Evolutionary conservation across 2,888 invertebrate genomes (phyloP), one percentile per base, ranked within the genome.

Genomic region (Cheilosia vulpina): DNA sequence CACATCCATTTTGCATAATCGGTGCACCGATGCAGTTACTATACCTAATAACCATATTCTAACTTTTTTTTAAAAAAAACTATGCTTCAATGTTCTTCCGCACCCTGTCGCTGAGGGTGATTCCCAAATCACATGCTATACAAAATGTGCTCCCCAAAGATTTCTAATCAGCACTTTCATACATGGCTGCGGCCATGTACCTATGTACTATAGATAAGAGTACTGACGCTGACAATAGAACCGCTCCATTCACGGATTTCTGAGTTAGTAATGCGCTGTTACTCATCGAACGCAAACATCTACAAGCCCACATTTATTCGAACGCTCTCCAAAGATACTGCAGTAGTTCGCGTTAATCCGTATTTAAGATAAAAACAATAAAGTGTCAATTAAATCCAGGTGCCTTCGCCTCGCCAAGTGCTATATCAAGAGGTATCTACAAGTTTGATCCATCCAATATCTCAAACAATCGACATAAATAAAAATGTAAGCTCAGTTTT

Each of bases 161-260:
- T 19, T 21, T 45, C 21, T 47, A 57, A 69, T 69, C 68, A 57
- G 31, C 11, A 45, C 11, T n/a, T 9, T 5, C n/a, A 55, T 34
- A 43, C 21, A 45, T 27, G 4, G 19, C 4, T 21, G 11, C 24
- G 7, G 4, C 11, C 15, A 57, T 6, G 27, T 19, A 34, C 11
- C 2, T 43, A 21, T 41, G 17, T 34, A 43, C 27, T 65, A 17
- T 2, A 34, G 80, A 81, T 81, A 81, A 81, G 76, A 81, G 38
- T 19, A 4, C 17, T 7, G 4, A 11, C 52, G 55, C 75, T 57
- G 68, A 52, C 62, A 66, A 62, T 41, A 17, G 38, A 31, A 68
- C 15, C 27, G 34, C 45, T 57, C 21, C 57, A 47, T 69, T 77
- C 24, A 47, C 0, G 3, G 45, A 47, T 60, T 53, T 6, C 21